Conservation (phyloP, 2,113 vertebrate species). For the Misgurnus anguillicaudatus region DNA sequence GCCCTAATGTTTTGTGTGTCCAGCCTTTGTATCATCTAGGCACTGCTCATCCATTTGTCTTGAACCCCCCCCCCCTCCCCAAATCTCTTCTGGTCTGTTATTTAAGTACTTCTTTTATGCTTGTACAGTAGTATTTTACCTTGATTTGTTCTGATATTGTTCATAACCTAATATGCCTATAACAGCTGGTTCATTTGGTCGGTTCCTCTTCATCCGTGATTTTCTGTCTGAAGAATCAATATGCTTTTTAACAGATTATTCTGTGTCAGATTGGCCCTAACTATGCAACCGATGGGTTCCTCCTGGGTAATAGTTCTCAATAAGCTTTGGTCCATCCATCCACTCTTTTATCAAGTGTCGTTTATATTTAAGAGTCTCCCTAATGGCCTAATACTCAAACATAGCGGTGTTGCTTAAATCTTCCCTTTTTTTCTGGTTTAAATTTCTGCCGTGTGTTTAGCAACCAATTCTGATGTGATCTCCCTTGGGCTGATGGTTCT, state of each 20-base stretch:
- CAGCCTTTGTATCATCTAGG: too few species aligned
- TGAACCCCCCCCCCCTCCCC: not conserved
- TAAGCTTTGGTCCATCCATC: slow-evolving; percentile 32
- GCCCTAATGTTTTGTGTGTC: too few species aligned
- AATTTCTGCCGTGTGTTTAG: slow-evolving; percentile 19
- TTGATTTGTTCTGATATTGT: not conserved
- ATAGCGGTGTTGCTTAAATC: slow-evolving; percentile 26
- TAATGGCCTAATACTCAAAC: slow-evolving; percentile 49
- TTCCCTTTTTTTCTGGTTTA: slow-evolving; percentile 19
- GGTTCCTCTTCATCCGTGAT: not conserved
- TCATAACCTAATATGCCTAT: too few species aligned
- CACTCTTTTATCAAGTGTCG: slow-evolving; percentile 38
- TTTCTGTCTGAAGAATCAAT: not conserved
- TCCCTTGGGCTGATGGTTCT: slow-evolving; percentile 1
- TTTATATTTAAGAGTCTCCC: slow-evolving; percentile 25
- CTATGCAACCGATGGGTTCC: slow-evolving; percentile 18
- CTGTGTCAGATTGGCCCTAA: slow-evolving; percentile 2
- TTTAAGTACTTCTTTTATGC: too few species aligned
- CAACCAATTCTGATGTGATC: slow-evolving; percentile 20
- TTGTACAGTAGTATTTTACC: too few species aligned
- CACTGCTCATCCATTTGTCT: not conserved
- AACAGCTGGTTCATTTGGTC: too few species aligned
- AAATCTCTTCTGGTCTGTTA: too few species aligned
- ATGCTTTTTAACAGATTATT: not conserved
- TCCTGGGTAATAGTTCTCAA: slow-evolving; percentile 35